Percentiles rank a stretch among this genome's conserved stretches.
Evolutionary conservation across 2,797 vertebrate genomes (phyloP).

Genomic region (Coregonus ussuriensis): DNA sequence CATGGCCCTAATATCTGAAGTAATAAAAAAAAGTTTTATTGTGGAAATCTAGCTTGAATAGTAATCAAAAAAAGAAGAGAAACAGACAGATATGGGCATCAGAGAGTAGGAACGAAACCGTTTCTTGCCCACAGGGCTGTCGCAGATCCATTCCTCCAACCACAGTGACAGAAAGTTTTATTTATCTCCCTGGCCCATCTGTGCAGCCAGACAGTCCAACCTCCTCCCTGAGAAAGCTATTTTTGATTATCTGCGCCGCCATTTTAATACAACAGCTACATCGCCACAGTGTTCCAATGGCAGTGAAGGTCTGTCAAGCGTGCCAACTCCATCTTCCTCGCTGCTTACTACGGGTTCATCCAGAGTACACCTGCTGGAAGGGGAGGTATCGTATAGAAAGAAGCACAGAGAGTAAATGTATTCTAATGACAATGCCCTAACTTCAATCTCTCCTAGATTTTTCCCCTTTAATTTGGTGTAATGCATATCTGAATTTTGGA

Average conservation of each 20-base stretch:
- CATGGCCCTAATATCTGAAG: constrained; percentile 22
- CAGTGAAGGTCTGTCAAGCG: constrained; percentile 72
- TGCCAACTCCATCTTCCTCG: constrained; percentile 74
- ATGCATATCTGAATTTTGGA: neutral
- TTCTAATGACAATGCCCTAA: constrained; percentile 70
- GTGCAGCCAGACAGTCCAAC: constrained; percentile 83
- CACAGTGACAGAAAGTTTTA: constrained; percentile 91
- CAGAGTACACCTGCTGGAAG: constrained; percentile 86
- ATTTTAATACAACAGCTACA: constrained; percentile 92
- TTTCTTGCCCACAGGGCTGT: constrained; percentile 84
- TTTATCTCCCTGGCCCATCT: constrained; percentile 90
- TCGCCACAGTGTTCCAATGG: constrained; percentile 83
- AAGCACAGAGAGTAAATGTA: constrained; percentile 60
- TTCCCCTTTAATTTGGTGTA: neutral
- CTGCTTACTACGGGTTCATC: constrained; percentile 83
- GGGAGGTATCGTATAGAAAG: constrained; percentile 63
- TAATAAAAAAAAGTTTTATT: constrained; percentile 49
- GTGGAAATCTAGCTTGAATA: constrained; percentile 50
- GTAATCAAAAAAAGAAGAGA: constrained; percentile 31
- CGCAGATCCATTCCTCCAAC: constrained; percentile 85
- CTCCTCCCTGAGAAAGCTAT: constrained; percentile 91
- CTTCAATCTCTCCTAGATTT: constrained; percentile 57
- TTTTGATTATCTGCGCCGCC: constrained; percentile 92
- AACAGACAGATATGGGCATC: constrained; percentile 52
- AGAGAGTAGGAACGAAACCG: constrained; percentile 58